Conservation (phyloP, 1,140 invertebrate species). For the Drosophila sp. region DNA sequence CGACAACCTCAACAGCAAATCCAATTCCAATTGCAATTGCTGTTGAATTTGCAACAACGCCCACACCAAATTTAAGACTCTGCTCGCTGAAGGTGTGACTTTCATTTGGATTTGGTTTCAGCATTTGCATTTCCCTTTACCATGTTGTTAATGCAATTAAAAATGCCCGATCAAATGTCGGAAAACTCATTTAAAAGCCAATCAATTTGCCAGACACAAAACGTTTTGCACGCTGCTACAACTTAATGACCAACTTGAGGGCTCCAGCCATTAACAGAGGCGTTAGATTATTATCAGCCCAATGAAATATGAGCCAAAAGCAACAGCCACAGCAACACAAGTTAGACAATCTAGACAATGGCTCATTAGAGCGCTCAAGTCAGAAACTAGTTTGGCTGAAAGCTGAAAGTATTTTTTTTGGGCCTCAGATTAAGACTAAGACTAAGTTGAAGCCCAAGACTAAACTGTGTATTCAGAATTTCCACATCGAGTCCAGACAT, state of each 20-base stretch:
- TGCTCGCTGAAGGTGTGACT: slow-evolving; percentile 18
- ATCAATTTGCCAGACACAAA: slow-evolving; percentile 61
- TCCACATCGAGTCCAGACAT: slow-evolving; percentile 15
- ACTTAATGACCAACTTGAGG: slow-evolving; percentile 49
- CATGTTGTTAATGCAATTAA: slow-evolving; percentile 31
- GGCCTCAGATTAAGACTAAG: slow-evolving; percentile 25
- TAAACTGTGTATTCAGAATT: slow-evolving; percentile 66
- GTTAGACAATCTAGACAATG: slow-evolving; percentile 70
- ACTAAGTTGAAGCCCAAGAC: slow-evolving; percentile 24
- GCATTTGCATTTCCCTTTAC: slow-evolving; percentile 14
- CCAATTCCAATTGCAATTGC: neutral
- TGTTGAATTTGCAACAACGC: slow-evolving; percentile 2
- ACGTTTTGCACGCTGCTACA: slow-evolving; percentile 54
- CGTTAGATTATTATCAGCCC: slow-evolving; percentile 73
- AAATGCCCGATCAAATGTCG: slow-evolving; percentile 26
- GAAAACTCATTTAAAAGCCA: slow-evolving; percentile 44
- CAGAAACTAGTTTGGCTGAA: slow-evolving; percentile 59
- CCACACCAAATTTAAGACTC: neutral
- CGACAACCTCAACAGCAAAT: neutral
- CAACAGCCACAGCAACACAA: neutral
- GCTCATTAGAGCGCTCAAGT: slow-evolving; percentile 64
- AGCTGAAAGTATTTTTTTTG: slow-evolving; percentile 31
- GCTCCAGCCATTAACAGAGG: slow-evolving; percentile 44
- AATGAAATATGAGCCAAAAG: slow-evolving; percentile 67
- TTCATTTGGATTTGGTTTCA: slow-evolving; percentile 21